These are phyloP conservation scores for Drosophila kanapiae DNA, from an alignment of 1,140 invertebrate species.

Conservation along the genomic window DNA sequence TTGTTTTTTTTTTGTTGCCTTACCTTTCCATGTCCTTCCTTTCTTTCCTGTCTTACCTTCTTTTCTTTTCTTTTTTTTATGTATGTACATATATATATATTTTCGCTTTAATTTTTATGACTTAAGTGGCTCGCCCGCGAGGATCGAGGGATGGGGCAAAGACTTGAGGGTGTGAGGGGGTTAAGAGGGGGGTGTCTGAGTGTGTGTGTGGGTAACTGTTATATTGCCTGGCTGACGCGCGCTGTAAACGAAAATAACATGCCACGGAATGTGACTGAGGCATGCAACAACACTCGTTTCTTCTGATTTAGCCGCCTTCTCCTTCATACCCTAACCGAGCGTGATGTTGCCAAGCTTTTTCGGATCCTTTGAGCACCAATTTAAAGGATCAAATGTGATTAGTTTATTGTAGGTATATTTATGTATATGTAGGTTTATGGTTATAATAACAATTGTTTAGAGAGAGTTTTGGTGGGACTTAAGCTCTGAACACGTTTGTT, in stretches of 20 bases:
- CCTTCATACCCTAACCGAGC: neutral
- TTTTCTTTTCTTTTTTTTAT: conserved; percentile 1
- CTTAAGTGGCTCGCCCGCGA: conserved; percentile 65
- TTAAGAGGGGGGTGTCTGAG: too few relatives aligned
- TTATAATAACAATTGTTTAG: too few relatives aligned
- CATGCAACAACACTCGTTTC: conserved; percentile 58
- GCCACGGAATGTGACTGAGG: conserved; percentile 76
- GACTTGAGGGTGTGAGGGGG: conserved; percentile 11
- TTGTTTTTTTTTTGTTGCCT: neutral
- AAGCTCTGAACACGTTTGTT: too few relatives aligned
- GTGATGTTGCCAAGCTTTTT: neutral
- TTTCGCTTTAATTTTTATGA: conserved; percentile 76
- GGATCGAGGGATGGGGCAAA: conserved; percentile 2
- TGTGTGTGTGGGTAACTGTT: conserved; percentile 55
- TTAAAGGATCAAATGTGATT: neutral
- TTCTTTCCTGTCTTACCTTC: conserved; percentile 20
- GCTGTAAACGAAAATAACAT: conserved; percentile 75
- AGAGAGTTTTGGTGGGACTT: too few relatives aligned
- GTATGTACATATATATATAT: conserved; percentile 22
- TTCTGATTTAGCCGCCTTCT: conserved; percentile 47
- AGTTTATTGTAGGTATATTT: too few relatives aligned
- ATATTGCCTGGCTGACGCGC: conserved; percentile 77
- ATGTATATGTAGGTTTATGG: too few relatives aligned
- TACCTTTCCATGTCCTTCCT: neutral
- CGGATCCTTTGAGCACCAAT: neutral